Conservation (phyloP, 2,888 invertebrate species). For the Psococerastis gibbosa region DNA sequence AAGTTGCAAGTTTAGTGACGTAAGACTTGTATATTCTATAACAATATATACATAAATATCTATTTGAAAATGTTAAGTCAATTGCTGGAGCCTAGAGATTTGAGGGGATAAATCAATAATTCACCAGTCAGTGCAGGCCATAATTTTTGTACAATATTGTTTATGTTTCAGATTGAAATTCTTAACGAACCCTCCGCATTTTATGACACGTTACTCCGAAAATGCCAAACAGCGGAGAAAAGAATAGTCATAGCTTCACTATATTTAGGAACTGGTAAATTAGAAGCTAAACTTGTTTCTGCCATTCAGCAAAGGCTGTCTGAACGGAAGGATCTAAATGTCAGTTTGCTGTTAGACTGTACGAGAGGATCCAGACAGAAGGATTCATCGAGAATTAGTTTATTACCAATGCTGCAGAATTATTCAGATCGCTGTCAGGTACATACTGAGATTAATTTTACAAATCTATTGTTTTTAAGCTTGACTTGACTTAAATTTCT, state of each 20-base stretch:
- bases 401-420: constrained; percentile 50
- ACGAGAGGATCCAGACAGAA: constrained; percentile 72
- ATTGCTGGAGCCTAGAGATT: no score
- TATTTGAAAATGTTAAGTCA: no score
- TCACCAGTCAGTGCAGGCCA: no score
- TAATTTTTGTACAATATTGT: neutral
- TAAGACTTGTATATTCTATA: no score
- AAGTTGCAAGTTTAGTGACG: no score
- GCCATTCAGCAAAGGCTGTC: constrained; percentile 5
- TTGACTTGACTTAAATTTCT: neutral
- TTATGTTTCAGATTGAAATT: constrained; percentile 36
- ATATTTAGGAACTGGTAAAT: constrained; percentile 74
- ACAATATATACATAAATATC: no score
- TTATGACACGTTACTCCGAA: constrained; percentile 49
- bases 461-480: neutral
- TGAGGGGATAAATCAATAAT: no score
- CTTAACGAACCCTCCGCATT: constrained; percentile 59
- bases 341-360: constrained; percentile 71
- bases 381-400: constrained; percentile 51
- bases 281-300: constrained; percentile 56
- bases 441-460: no score
- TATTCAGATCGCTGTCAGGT: constrained; percentile 36
- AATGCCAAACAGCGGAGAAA: constrained; percentile 41
- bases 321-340: constrained; percentile 30
- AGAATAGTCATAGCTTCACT: constrained; percentile 75